Evolutionary conservation across 2,113 vertebrate genomes (phyloP).

Genomic region (Cricetomys ansorgei): DNA sequence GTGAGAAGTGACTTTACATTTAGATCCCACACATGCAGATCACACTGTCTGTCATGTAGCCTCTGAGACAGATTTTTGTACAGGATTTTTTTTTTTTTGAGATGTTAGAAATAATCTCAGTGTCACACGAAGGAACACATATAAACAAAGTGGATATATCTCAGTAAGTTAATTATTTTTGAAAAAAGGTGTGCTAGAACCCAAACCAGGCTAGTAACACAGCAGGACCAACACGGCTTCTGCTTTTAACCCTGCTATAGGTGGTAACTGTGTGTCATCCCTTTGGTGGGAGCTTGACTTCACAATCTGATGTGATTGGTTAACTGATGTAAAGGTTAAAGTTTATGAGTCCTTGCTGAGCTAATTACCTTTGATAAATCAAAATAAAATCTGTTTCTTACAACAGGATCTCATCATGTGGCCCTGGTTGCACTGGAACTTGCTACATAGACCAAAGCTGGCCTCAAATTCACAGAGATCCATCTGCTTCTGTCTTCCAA

Average conservation of each 20-base stretch:
- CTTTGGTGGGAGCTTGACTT: background rate
- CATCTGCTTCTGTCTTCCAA: background rate
- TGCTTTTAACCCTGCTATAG: background rate
- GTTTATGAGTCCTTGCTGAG: background rate
- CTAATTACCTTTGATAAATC: background rate
- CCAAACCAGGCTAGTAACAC: background rate
- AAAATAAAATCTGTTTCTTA: background rate
- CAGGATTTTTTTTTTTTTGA: background rate
- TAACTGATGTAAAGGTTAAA: background rate
- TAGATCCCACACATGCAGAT: background rate
- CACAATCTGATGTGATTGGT: background rate
- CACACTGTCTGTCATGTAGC: background rate
- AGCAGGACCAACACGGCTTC: background rate
- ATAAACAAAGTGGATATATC: background rate
- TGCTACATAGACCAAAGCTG: background rate
- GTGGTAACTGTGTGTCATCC: background rate
- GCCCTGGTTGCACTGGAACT: background rate
- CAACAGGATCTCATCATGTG: background rate
- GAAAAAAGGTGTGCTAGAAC: background rate
- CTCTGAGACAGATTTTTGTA: background rate
- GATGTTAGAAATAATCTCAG: background rate
- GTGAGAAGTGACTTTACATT: slow-evolving; percentile 28
- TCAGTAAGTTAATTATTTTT: background rate
- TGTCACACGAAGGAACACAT: background rate
- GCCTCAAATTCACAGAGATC: background rate